phyloP scores from a whole-genome alignment of 2,888 invertebrate genomes.

The Ectemnius lituratus region DNA sequence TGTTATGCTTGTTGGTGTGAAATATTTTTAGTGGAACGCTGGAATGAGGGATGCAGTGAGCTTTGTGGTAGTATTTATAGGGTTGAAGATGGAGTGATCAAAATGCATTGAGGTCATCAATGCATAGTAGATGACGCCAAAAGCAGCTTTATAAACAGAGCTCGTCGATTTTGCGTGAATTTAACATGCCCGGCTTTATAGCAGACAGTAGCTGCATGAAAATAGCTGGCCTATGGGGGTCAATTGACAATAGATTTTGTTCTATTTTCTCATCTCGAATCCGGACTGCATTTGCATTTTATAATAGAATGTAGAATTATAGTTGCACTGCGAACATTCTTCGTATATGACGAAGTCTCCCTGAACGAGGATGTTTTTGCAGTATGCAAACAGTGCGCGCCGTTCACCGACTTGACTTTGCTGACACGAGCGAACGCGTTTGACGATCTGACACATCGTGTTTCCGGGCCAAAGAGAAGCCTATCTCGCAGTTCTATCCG shows the following conservation, averaged over 20 bases:
- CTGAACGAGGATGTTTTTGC: too few species aligned
- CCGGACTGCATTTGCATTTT: too few species aligned
- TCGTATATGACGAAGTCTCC: too few species aligned
- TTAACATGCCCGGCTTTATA: slow-evolving; percentile 28
- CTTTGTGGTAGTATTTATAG: not conserved
- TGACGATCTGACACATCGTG: slow-evolving; percentile 37
- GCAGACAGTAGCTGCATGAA: not conserved
- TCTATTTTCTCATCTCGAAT: not conserved
- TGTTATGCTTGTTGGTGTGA: too few species aligned
- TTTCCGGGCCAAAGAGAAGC: slow-evolving; percentile 45
- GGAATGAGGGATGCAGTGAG: too few species aligned
- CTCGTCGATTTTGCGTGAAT: slow-evolving; percentile 37
- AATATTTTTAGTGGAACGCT: too few species aligned
- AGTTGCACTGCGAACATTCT: too few species aligned
- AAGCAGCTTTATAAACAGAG: slow-evolving; percentile 39
- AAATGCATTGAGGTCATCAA: slow-evolving; percentile 29
- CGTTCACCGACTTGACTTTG: too few species aligned
- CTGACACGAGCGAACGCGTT: slow-evolving; percentile 22
- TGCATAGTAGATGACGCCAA: slow-evolving; percentile 32
- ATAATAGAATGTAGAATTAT: too few species aligned
- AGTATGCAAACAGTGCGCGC: too few species aligned
- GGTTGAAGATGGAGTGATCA: not conserved
- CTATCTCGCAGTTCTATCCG: slow-evolving; percentile 39
- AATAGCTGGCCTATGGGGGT: not conserved
- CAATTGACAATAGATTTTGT: not conserved